phyloP scores from a whole-genome alignment of 92 coral and sea anemone genomes.

The Porites evermanni region DNA sequence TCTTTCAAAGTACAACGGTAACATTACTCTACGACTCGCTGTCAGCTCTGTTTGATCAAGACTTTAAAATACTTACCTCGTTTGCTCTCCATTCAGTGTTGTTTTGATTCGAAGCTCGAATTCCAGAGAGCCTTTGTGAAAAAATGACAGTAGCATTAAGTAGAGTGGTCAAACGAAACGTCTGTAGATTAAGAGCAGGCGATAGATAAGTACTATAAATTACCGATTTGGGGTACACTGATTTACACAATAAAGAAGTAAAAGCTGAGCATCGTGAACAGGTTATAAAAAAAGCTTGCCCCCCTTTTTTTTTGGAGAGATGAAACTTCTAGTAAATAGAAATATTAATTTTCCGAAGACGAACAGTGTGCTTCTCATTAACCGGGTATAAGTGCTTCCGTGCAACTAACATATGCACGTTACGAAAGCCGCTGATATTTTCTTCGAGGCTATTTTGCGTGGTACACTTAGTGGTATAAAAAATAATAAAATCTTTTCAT shows the following conservation, averaged over 20 bases:
- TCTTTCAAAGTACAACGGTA: background rate
- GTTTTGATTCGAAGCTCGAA: background rate
- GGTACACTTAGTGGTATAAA: background rate
- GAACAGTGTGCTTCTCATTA: background rate
- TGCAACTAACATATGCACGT: background rate
- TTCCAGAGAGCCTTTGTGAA: background rate
- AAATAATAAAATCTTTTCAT: background rate
- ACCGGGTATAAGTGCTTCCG: background rate
- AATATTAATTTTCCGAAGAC: background rate
- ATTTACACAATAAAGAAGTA: background rate
- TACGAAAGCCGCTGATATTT: background rate
- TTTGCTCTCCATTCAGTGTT: background rate
- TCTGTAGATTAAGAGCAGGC: background rate
- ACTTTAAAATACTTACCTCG: background rate
- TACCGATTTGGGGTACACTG: background rate
- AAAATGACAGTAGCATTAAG: background rate
- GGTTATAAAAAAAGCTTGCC: background rate
- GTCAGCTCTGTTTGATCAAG: too few species aligned
- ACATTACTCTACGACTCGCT: too few species aligned
- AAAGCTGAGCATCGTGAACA: background rate
- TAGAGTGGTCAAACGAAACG: background rate
- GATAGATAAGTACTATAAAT: background rate
- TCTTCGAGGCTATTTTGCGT: slow-evolving; percentile 6
- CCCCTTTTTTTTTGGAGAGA: background rate
- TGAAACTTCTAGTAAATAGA: background rate